A percentile compares a stretch with the other conserved stretches of the same genome.
Conservation (phyloP, 2,888 invertebrate species). For the Nomada lathburiana region DNA sequence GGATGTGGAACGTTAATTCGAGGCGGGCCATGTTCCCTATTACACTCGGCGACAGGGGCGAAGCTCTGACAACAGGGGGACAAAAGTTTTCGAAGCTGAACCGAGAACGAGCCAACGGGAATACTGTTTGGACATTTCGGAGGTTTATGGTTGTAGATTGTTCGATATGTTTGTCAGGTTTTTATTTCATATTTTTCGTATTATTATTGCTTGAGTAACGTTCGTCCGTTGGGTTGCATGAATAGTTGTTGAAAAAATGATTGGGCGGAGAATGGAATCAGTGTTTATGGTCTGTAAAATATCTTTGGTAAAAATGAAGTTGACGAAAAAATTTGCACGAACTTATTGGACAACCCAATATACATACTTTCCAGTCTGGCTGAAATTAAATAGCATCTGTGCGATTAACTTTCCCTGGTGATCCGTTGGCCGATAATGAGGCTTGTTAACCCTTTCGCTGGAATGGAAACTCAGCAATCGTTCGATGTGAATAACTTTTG, state of each 20-base stretch:
- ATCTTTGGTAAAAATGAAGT: no score
- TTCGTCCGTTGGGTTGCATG: no score
- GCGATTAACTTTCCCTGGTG: constrained; percentile 19
- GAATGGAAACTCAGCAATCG: background rate
- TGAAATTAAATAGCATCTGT: constrained; percentile 8
- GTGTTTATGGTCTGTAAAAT: no score
- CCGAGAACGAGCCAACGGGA: constrained; percentile 19
- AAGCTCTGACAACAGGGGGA: background rate
- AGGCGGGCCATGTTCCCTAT: background rate
- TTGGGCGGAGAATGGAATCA: no score
- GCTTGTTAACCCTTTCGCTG: background rate
- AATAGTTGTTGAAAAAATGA: no score
- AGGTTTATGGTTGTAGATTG: background rate
- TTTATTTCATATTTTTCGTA: no score
- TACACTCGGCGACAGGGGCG: background rate
- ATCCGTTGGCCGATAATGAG: background rate
- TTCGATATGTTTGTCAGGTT: no score
- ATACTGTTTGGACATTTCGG: constrained; percentile 10
- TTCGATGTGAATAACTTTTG: background rate
- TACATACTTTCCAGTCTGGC: background rate
- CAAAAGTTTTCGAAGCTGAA: background rate
- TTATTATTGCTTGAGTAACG: no score
- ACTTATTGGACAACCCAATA: no score
- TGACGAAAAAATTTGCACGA: no score
- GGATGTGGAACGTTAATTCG: constrained; percentile 33